Percentiles rank a stretch among this genome's conserved stretches.
These are phyloP conservation scores for Carposina sasakii DNA, from an alignment of 1,140 invertebrate species.

Conservation along the genomic window DNA sequence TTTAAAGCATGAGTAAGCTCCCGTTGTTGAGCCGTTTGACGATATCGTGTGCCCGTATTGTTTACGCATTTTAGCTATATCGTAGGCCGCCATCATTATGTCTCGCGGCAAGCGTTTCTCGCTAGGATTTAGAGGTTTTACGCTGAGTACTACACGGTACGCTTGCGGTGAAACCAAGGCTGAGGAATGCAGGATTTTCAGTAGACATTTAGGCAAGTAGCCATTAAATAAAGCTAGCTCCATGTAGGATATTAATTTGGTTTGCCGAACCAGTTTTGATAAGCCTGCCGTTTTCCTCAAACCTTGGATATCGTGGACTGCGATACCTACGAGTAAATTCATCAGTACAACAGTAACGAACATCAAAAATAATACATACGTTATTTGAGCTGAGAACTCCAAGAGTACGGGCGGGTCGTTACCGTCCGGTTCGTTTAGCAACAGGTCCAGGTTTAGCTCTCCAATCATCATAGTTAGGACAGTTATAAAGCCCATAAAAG, in stretches of 20 bases:
- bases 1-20: constrained; percentile 75
- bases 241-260: constrained; percentile 83
- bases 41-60: constrained; percentile 78
- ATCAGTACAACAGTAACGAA: constrained; percentile 87
- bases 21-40: constrained; percentile 73
- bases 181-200: constrained; percentile 81
- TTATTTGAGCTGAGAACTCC: constrained; percentile 81
- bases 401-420: constrained; percentile 76
- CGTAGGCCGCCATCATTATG: constrained; percentile 82
- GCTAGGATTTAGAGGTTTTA: constrained; percentile 84
- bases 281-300: constrained; percentile 83
- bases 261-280: constrained; percentile 84
- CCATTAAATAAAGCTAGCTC: constrained; percentile 81
- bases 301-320: constrained; percentile 86
- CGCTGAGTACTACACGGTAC: constrained; percentile 83
- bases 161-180: constrained; percentile 84
- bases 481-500: constrained; percentile 85
- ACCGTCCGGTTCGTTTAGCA: constrained; percentile 77
- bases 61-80: constrained; percentile 81
- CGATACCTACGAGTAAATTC: constrained; percentile 86
- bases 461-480: constrained; percentile 93
- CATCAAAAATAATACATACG: constrained; percentile 81
- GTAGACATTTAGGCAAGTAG: constrained; percentile 80
- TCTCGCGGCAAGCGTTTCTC: constrained; percentile 85
- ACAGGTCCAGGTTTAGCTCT: constrained; percentile 81